Conservation (phyloP, 2,113 vertebrate genomes). For the Madoqua kirkii region DNA sequence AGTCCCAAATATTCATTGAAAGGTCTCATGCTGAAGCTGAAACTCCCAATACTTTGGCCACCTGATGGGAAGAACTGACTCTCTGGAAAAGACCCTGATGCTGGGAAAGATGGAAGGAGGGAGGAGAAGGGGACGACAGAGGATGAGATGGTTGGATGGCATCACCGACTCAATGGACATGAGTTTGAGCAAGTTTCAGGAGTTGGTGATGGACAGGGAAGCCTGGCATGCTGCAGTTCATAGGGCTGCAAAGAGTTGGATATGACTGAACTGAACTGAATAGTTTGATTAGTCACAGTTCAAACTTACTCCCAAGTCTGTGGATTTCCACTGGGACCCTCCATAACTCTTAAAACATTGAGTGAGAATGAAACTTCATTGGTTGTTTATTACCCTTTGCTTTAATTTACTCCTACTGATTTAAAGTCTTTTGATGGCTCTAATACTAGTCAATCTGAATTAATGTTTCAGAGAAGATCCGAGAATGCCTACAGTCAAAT, state of each 20-base stretch:
- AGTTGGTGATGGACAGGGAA: background rate
- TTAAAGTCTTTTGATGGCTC: slow-evolving; percentile 2
- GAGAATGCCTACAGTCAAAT: background rate
- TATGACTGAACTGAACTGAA: background rate
- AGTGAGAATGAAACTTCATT: background rate
- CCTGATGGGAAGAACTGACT: background rate
- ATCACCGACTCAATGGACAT: background rate
- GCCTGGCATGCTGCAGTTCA: background rate
- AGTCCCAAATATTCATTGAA: background rate
- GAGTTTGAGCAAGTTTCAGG: background rate
- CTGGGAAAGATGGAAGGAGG: background rate
- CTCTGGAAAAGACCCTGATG: background rate
- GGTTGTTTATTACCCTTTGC: slow-evolving; percentile 5
- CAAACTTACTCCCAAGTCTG: background rate
- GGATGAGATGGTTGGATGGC: background rate
- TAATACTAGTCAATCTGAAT: background rate
- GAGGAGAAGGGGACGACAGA: background rate
- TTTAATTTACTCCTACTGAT: slow-evolving; percentile 43
- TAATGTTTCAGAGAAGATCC: slow-evolving; percentile 6
- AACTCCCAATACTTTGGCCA: background rate
- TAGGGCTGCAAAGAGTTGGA: background rate
- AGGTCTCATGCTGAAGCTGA: background rate
- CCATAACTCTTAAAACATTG: background rate
- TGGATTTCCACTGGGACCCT: background rate
- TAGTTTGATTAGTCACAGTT: background rate